phyloP scores from a whole-genome alignment of 2,797 vertebrate genomes.

The Thunnus albacares region DNA sequence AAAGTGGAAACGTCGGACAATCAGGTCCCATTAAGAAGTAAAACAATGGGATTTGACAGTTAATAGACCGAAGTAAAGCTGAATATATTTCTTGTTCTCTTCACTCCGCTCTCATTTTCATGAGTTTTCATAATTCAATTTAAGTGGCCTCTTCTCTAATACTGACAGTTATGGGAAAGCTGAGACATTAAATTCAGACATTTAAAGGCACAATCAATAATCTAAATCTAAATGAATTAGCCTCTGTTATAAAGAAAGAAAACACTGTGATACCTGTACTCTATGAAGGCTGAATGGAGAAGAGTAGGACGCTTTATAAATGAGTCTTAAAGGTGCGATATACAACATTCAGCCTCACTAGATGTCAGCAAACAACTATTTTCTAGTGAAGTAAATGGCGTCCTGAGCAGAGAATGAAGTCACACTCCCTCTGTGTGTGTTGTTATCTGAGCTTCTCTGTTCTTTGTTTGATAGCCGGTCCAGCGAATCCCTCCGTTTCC shows the following conservation, averaged over 20 bases:
- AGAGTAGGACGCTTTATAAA: too few species aligned
- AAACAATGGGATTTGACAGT: not conserved
- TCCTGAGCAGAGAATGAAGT: too few species aligned
- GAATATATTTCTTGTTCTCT: not conserved
- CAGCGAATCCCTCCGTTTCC: too few species aligned
- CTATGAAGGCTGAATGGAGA: too few species aligned
- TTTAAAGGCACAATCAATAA: not conserved
- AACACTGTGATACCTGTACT: not conserved
- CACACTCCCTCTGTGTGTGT: too few species aligned
- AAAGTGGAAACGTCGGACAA: conserved; percentile 21
- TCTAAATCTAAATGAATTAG: not conserved
- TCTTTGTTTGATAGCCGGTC: too few species aligned
- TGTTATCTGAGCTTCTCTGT: too few species aligned
- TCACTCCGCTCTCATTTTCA: not conserved
- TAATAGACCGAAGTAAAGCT: conserved; percentile 3
- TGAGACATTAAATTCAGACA: not conserved
- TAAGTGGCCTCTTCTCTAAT: not conserved
- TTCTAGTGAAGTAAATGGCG: too few species aligned
- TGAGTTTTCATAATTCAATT: not conserved
- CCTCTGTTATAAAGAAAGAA: too few species aligned
- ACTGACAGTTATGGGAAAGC: not conserved
- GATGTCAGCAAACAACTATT: too few species aligned
- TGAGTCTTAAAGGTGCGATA: too few species aligned
- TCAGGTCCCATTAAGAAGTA: conserved; percentile 3
- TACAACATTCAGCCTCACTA: too few species aligned